Base-by-base conservation (phyloP, 2,797 vertebrate genomes). In the Eleutherodactylus coqui region DNA sequence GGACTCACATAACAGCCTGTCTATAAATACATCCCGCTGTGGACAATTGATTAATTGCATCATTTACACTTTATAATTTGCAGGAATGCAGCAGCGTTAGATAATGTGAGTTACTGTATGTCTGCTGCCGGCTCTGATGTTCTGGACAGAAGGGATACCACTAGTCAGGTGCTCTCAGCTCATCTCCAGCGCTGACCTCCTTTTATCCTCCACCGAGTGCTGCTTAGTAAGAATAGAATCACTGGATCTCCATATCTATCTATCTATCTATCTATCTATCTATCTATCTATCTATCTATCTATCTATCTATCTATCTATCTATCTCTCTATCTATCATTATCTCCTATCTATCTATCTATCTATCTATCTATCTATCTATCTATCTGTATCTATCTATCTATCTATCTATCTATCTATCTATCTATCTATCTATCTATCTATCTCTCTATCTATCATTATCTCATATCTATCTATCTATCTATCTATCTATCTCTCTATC, bases 41-140 rank as follows among this genome's bases (percentile, higher is more conserved):
- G 81, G 81, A 87, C 51, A 79, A 86, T 86, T 86, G 79, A 64
- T 83, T 83, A 87, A 87, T 84, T 79, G 81, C 75, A 87, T 87
- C 86, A 79, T 87, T 83, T 87, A 79, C 86, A 87, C 86, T 62
- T 79, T 51, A 83, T 83, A 87, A 84, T 38, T 64, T 79, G n/a
- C 55, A 82, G 58, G 10, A 53, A 64, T 41, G 32, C 64, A 79
- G 75, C 67, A 34, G 27, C 53, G 29, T 85, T 58, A 70, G 36
- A 84, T 67, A 67, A 62, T 36, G 5, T 29, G 53, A 11, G 34
- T 11, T 27, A 5, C 51, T n/a, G n/a, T n/a, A n/a, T n/a, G 62
- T 85, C 72, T 84, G 82, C 76, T 49, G 14, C 58, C 55, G 60
- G 45, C 9, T 36, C n/a, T 49, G 3, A 60, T 64, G 32, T 49